Conservation (phyloP, 2,113 vertebrate species). For the Typhlomys cinereus region DNA sequence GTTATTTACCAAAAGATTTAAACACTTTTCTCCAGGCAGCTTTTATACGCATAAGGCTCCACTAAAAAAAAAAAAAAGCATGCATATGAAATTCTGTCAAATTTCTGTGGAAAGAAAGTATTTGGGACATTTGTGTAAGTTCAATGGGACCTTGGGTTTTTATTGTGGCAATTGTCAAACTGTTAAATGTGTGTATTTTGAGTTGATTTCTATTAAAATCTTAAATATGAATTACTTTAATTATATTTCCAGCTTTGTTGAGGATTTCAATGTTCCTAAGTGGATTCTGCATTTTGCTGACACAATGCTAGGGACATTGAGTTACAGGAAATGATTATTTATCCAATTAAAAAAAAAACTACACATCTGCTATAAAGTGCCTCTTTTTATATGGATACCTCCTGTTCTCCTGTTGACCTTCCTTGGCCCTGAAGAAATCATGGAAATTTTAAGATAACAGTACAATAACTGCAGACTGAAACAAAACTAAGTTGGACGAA, state of each 20-base stretch:
- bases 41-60: constrained; percentile 27
- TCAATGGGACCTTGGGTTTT: neutral
- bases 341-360: constrained; percentile 33
- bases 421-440: constrained; percentile 52
- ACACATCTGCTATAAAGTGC: constrained; percentile 33
- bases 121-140: neutral
- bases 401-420: constrained; percentile 64
- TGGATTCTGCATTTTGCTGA: constrained; percentile 58
- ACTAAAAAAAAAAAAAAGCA: neutral
- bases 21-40: neutral
- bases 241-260: neutral
- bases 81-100: neutral
- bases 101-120: neutral
- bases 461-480: neutral
- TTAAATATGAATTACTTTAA: neutral
- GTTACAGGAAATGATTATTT: constrained; percentile 61
- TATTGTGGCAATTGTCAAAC: neutral
- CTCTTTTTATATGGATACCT: constrained; percentile 43
- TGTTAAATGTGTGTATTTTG: neutral
- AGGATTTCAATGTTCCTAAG: neutral
- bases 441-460: constrained; percentile 73
- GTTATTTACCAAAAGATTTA: neutral
- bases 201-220: neutral
- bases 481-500: constrained; percentile 4
- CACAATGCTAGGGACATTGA: constrained; percentile 35